Evolutionary conservation across 35 echinoderm and acorn worm genomes (phyloP).

Genomic region (Heliocidaris tuberculata): DNA sequence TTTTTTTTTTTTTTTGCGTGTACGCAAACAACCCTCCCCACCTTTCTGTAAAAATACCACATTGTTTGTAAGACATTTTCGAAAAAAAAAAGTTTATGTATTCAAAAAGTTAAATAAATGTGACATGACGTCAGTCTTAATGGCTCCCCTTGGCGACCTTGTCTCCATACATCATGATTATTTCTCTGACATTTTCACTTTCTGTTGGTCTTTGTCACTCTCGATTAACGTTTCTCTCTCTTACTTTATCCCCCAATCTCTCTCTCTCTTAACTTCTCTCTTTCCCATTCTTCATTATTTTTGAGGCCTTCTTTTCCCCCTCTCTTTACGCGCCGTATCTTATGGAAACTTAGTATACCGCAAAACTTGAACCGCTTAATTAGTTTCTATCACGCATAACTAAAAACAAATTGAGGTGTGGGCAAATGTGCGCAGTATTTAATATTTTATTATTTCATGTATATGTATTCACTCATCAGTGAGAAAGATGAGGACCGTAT

Average conservation of each 20-base stretch:
- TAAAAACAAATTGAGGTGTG: too few relatives aligned
- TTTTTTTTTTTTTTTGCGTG: too few relatives aligned
- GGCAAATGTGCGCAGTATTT: too few relatives aligned
- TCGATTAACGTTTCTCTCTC: not conserved
- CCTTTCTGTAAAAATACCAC: not conserved
- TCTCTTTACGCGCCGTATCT: too few relatives aligned
- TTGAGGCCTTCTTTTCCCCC: too few relatives aligned
- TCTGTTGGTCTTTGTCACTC: not conserved
- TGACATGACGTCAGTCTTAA: constrained; percentile 4
- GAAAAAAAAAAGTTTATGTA: not conserved
- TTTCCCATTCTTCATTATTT: not conserved
- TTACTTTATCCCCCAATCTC: not conserved
- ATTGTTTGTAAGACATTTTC: not conserved
- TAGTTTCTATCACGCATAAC: too few relatives aligned
- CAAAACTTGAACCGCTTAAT: too few relatives aligned
- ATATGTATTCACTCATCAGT: too few relatives aligned
- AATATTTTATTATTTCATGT: too few relatives aligned
- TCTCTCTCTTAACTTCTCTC: not conserved
- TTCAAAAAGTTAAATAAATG: not conserved
- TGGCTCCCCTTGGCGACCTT: not conserved
- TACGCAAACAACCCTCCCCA: not conserved
- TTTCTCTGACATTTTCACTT: not conserved
- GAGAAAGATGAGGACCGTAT: too few relatives aligned
- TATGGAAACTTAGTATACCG: too few relatives aligned
- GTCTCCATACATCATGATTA: not conserved